A percentile compares a stretch with the other conserved stretches of the same genome.
These are phyloP conservation scores for Leptinotarsa lineolata DNA, from an alignment of 1,140 invertebrate genomes.

Conservation along the genomic window DNA sequence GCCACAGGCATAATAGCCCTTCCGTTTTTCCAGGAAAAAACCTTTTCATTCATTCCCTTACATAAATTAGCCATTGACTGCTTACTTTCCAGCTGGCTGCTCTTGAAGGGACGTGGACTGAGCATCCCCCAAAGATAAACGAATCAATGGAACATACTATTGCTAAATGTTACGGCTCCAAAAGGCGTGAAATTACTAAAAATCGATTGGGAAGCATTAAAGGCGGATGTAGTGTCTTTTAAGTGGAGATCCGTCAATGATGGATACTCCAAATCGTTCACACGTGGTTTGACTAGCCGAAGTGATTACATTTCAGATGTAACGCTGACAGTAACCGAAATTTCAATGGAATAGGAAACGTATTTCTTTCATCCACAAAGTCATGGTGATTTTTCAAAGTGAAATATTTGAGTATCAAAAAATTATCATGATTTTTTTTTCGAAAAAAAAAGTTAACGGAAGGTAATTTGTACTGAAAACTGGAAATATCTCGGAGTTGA, in stretches of 20 bases:
- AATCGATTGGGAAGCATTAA: conserved; percentile 7
- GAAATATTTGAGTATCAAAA: too few species aligned
- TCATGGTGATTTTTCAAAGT: too few species aligned
- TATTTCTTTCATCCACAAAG: too few species aligned
- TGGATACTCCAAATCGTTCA: not conserved
- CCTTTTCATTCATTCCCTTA: conserved; percentile 16
- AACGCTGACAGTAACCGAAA: too few species aligned
- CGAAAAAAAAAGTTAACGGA: too few species aligned
- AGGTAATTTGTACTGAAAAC: too few species aligned
- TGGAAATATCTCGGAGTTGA: too few species aligned
- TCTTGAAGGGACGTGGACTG: conserved; percentile 1
- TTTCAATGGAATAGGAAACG: too few species aligned
- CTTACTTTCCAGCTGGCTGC: conserved; percentile 16
- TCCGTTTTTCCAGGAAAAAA: not conserved
- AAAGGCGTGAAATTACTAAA: conserved; percentile 49
- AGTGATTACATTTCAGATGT: too few species aligned
- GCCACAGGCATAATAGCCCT: not conserved
- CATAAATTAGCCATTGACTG: conserved; percentile 24
- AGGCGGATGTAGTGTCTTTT: not conserved
- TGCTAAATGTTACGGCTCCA: conserved; percentile 46
- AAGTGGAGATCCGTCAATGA: not conserved
- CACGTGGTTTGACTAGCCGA: not conserved
- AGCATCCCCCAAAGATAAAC: conserved; percentile 37
- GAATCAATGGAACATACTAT: conserved; percentile 42
- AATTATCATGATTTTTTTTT: too few species aligned